Conservation (phyloP, 2,888 invertebrate genomes). For the Macrophya alboannulata region DNA sequence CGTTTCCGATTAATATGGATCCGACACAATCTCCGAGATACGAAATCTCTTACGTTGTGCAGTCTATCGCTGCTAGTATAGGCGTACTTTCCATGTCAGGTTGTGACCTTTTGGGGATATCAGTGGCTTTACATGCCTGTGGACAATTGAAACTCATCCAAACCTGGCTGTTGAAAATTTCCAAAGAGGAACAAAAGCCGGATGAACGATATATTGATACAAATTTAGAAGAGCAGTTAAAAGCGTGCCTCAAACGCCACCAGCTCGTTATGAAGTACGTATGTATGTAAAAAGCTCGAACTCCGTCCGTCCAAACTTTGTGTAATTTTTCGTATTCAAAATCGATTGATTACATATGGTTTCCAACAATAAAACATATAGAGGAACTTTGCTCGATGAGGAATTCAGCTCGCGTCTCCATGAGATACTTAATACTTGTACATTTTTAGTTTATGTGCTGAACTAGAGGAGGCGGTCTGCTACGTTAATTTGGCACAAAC, state of each 20-base stretch:
- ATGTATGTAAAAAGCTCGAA: background rate
- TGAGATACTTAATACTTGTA: background rate
- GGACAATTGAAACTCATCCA: constrained; percentile 32
- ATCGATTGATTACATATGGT: background rate
- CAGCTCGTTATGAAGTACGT: constrained; percentile 29
- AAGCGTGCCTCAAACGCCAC: constrained; percentile 5
- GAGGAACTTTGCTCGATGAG: no score
- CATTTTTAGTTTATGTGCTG: constrained; percentile 23
- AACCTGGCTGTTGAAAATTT: constrained; percentile 13
- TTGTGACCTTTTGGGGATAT: background rate
- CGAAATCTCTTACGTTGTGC: constrained; percentile 43
- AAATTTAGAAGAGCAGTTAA: background rate
- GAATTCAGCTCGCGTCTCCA: background rate
- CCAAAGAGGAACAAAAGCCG: background rate
- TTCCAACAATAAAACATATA: background rate
- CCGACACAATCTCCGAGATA: constrained; percentile 41
- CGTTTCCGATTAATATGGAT: constrained; percentile 24
- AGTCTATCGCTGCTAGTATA: background rate
- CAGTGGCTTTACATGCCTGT: constrained; percentile 18
- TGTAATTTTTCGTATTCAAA: background rate
- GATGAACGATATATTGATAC: background rate
- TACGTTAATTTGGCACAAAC: constrained; percentile 31
- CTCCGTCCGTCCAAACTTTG: background rate
- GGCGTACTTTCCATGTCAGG: background rate
- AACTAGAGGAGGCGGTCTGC: constrained; percentile 29